Percentiles rank a stretch among this genome's conserved stretches.
Conservation (phyloP, 2,113 vertebrate species). For the Formicarius rufipectus region DNA sequence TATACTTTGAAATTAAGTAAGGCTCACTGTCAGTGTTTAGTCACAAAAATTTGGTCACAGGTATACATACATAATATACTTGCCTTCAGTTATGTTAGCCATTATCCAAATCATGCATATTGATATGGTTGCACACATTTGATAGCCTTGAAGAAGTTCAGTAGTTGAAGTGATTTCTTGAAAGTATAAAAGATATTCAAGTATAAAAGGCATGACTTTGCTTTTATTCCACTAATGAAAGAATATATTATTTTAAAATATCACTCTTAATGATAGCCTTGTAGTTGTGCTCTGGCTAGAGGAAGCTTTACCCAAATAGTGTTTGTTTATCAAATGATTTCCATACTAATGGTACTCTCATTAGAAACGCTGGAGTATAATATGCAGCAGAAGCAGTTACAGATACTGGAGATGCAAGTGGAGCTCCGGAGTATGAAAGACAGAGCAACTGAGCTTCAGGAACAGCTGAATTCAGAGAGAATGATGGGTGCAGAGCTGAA, state of each 20-base stretch:
- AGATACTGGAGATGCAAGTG: slow-evolving; percentile 74
- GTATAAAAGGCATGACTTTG: background rate
- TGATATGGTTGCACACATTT: accelerated
- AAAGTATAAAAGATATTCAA: background rate
- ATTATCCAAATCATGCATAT: background rate
- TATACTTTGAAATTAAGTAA: background rate
- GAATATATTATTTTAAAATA: background rate
- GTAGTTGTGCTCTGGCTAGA: background rate
- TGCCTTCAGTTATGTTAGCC: background rate
- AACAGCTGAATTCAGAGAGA: slow-evolving; percentile 73
- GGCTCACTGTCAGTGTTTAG: background rate
- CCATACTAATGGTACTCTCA: background rate
- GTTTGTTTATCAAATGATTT: background rate
- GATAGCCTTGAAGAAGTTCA: background rate
- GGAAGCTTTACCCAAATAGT: background rate
- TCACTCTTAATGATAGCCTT: background rate
- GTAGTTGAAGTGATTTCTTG: background rate
- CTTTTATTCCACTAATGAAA: background rate
- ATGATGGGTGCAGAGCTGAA: slow-evolving; percentile 81
- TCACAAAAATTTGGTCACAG: background rate
- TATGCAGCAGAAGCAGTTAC: slow-evolving; percentile 73
- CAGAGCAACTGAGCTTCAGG: slow-evolving; percentile 73
- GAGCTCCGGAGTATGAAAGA: slow-evolving; percentile 69
- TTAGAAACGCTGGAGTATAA: slow-evolving; percentile 70
- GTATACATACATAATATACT: background rate